Conservation (phyloP, 2,113 vertebrate species). For the Oncorhynchus mykiss region DNA sequence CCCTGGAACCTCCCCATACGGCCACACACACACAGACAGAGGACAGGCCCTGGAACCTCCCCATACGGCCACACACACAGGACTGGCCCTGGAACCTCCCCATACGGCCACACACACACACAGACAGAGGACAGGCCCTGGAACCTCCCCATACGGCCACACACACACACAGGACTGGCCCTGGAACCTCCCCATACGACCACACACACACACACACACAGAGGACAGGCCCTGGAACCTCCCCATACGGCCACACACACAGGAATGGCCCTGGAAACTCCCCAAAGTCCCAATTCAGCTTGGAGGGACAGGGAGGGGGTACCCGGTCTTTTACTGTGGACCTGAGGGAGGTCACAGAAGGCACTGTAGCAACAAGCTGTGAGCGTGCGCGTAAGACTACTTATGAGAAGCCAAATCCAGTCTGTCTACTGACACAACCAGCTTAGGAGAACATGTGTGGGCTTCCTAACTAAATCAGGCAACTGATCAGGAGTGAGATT, state of each 20-base stretch:
- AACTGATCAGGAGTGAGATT: background rate
- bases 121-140: no score
- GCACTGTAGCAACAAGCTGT: slow-evolving; percentile 13
- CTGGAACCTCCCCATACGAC: no score
- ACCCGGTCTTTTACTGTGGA: slow-evolving; percentile 12
- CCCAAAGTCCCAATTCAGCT: slow-evolving; percentile 31
- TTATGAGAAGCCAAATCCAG: background rate
- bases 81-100: no score
- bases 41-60: background rate
- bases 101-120: no score
- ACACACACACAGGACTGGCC: no score
- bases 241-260: no score
- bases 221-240: no score
- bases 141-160: no score
- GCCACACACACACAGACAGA: no score
- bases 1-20: no score
- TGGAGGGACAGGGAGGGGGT: background rate
- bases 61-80: background rate
- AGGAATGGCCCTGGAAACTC: no score
- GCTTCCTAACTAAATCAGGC: background rate
- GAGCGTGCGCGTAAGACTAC: slow-evolving; percentile 11
- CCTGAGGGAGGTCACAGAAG: slow-evolving; percentile 23
- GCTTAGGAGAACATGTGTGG: background rate
- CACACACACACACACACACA: no score
- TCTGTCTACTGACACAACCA: background rate